Base-by-base conservation (phyloP, 1,140 invertebrate species). In the Laupala kohalensis region DNA sequence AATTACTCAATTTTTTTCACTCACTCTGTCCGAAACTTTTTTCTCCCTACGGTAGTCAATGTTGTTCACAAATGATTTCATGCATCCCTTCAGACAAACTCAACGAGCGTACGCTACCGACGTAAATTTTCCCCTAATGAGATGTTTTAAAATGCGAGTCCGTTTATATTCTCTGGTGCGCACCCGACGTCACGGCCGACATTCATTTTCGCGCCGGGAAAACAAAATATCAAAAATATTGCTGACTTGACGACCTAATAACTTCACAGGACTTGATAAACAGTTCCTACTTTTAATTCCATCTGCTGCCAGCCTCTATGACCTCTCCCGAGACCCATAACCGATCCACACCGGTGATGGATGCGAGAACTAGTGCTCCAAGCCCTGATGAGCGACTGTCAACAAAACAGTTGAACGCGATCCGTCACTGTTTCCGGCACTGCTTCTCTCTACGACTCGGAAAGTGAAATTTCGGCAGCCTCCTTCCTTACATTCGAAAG, bases 341-440 rank as follows among this genome's bases (percentile, higher is more conserved):
- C 24, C 26, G 19, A 13, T 5, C 67, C n/a, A 28, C 28, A 29
- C 67, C 29, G 27, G 67, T 68, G 67, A 68, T 68, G 67, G 67
- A 68, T 68, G 67, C 24, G 67, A 68, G 67, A 68, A 68, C 67
- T 67, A 53, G 67, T 19, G 67, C 67, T 4, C 25, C 67, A n/a
- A n/a, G 28, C 25, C 25, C 28, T 67, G 67, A 67, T 67, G 67
- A 27, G 9, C 6, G 25, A 67, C 67, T 68, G 67, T 68, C 67
- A 68, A 68, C 66, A 68, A 30, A 68, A 68, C 67, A 68, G 67
- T 68, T 68, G 28, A 68, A 68, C 67, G 67, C 29, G 26, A 68
- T 68, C 24, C 67, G 23, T 68, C 67, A 29, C 67, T 30, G 28
- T 68, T 68, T 68, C 67, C 67, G 67, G 26, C 67, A 67, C 6